Conservation (phyloP, 2,797 vertebrate genomes). For the Rhabdophis nuchalis region DNA sequence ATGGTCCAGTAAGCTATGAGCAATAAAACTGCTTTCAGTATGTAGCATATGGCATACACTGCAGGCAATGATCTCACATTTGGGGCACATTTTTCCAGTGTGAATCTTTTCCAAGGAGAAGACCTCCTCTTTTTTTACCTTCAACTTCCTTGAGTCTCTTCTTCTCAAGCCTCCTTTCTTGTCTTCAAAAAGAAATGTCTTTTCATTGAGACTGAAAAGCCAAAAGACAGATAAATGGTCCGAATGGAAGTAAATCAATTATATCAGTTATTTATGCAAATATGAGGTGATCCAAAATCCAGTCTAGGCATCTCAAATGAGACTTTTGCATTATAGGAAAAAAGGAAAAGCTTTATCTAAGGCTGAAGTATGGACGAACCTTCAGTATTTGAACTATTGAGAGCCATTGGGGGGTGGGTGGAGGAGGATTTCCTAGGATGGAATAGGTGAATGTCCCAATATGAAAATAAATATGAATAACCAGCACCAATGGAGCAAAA, state of each 20-base stretch:
- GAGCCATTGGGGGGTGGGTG: not conserved
- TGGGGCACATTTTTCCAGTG: conserved; percentile 59
- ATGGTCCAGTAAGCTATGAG: conserved; percentile 70
- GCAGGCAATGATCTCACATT: conserved; percentile 63
- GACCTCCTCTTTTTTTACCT: conserved; percentile 17
- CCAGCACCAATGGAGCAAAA: not conserved
- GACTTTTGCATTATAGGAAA: not conserved
- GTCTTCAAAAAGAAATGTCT: conserved; percentile 40
- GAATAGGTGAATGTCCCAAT: not conserved
- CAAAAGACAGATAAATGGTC: conserved; percentile 12
- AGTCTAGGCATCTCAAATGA: not conserved
- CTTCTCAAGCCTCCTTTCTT: conserved; percentile 33
- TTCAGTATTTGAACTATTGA: not conserved
- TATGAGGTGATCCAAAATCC: not conserved
- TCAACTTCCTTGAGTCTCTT: conserved; percentile 40
- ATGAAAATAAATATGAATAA: not conserved
- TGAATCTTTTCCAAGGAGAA: conserved; percentile 31
- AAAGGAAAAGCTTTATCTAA: not conserved
- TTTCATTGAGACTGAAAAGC: conserved; percentile 48
- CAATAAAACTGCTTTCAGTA: conserved; percentile 62
- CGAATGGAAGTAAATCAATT: not conserved
- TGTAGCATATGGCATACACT: conserved; percentile 62
- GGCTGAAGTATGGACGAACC: not conserved
- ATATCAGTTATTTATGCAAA: not conserved
- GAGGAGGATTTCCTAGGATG: not conserved